Evolutionary conservation across 2,113 vertebrate species (phyloP), one percentile per base, ranked within the genome.

Genomic region (Pseudopodoces humilis): DNA sequence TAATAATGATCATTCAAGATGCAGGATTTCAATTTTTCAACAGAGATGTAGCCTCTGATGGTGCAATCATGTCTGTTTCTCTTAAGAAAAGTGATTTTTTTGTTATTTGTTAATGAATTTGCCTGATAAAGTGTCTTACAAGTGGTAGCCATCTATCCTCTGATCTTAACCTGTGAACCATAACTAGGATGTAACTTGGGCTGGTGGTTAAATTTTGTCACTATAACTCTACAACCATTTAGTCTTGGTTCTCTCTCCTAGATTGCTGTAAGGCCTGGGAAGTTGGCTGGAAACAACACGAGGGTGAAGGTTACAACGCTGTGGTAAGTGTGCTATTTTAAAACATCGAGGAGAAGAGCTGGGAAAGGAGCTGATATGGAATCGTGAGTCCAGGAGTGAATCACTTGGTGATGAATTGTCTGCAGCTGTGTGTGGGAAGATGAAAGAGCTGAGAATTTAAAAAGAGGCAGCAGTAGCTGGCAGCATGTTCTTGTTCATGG

Each of bases 361-460:
- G 86, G 72, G 80, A 82, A 44, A 64, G 80, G 77, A 92, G 69
- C 30, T 62, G 76, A 27, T 82, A 43, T 0, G 23, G 72, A 90
- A 74, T 90, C 10, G 6, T 52, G 85, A 81, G 65, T 75, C 62
- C 69, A 55, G 60, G 83, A 95, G 58, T 96, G 94, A 96, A 68
- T 97, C 95, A 90, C 41, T 75, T 0, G 0, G 12, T 86, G 72
- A 39, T 88, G 74, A 53, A 85, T 91, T 82, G 92, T 93, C 70
- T 96, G 81, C 69, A 86, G 89, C 88, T 78, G 75, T 80, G 74
- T 35, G 81, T 92, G 86, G 96, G 91, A 94, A 89, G 86, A 91
- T 92, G 37, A 76, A 94, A 87, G 64, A 52, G 41, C 30, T 58
- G 69, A n/a, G 76, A 53, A 35, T 60, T 81, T 81, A 46, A 39